phyloP scores from a whole-genome alignment of 2,888 invertebrate species.

The Oscheius sp. region DNA sequence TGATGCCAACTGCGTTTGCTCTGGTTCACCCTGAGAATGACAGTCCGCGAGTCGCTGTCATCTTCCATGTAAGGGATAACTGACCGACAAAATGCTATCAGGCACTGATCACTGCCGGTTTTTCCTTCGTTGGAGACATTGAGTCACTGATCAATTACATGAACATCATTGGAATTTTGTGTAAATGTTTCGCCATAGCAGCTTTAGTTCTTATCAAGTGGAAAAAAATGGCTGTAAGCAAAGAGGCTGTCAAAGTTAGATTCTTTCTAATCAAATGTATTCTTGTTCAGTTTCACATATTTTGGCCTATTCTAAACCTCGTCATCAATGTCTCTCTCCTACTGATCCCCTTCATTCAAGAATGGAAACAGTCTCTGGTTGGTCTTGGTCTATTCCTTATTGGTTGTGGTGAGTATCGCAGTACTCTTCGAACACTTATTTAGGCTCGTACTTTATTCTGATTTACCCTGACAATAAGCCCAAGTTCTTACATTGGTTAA shows the following conservation, averaged over 20 bases:
- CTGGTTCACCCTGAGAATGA: slow-evolving; percentile 56
- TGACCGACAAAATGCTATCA: slow-evolving; percentile 35
- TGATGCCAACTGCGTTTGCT: slow-evolving; percentile 54
- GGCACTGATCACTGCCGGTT: slow-evolving; percentile 44
- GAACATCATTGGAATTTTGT: slow-evolving; percentile 43
- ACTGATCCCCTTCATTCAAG: slow-evolving; percentile 43
- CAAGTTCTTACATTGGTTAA: neutral
- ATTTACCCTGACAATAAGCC: neutral
- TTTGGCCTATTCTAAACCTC: slow-evolving; percentile 49
- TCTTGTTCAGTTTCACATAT: slow-evolving; percentile 42
- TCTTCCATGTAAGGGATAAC: slow-evolving; percentile 43
- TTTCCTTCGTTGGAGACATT: slow-evolving; percentile 53
- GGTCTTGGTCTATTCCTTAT: neutral
- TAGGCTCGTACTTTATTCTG: too few relatives aligned
- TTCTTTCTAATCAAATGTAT: neutral
- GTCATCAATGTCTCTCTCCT: slow-evolving; percentile 47
- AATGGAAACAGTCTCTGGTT: neutral
- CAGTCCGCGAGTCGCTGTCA: slow-evolving; percentile 52
- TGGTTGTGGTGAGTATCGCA: neutral
- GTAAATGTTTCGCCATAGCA: slow-evolving; percentile 35
- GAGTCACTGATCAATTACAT: slow-evolving; percentile 52
- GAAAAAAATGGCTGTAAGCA: slow-evolving; percentile 46
- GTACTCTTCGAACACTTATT: too few relatives aligned
- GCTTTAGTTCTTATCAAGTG: slow-evolving; percentile 52
- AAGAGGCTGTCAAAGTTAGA: slow-evolving; percentile 42